Evolutionary conservation across 1,140 invertebrate species (phyloP).

Genomic region (Alviniconcha marisindica): DNA sequence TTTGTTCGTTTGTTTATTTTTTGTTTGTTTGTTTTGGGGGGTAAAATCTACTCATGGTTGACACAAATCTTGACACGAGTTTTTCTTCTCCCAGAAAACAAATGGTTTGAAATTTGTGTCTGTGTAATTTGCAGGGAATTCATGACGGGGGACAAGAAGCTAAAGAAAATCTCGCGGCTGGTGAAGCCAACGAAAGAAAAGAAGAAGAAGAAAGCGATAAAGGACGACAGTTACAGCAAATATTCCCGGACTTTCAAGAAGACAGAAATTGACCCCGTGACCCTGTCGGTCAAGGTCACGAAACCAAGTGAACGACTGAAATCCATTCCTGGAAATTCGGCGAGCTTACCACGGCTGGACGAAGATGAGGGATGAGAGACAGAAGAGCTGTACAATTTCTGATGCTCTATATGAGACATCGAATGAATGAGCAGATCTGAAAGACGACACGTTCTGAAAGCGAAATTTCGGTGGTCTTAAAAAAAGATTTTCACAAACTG

Average conservation of each 20-base stretch:
- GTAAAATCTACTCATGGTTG: no score
- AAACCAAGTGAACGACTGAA: not conserved
- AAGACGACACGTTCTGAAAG: no score
- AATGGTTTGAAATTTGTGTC: not conserved
- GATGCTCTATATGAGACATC: not conserved
- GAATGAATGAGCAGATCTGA: no score
- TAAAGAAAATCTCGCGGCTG: conserved; percentile 56
- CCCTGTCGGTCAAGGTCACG: conserved; percentile 49
- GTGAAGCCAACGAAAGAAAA: conserved; percentile 29
- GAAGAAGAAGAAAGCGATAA: not conserved
- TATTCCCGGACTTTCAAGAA: conserved; percentile 62
- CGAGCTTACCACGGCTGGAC: no score
- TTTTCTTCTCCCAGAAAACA: not conserved
- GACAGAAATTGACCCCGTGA: conserved; percentile 55
- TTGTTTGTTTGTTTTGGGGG: not conserved
- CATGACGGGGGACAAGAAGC: conserved; percentile 59
- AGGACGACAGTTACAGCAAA: conserved; percentile 45
- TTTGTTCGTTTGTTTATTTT: no score
- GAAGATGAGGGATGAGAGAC: not conserved
- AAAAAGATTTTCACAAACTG: no score
- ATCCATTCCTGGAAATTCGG: no score
- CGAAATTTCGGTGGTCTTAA: no score
- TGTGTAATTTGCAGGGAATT: conserved; percentile 50
- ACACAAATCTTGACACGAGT: no score
- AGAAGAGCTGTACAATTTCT: not conserved